A percentile compares a stretch with the other conserved stretches of the same genome.
phyloP scores from a whole-genome alignment of 30 jellyfish, hydroid and myxozoan species.

The Pelagia noctiluca region DNA sequence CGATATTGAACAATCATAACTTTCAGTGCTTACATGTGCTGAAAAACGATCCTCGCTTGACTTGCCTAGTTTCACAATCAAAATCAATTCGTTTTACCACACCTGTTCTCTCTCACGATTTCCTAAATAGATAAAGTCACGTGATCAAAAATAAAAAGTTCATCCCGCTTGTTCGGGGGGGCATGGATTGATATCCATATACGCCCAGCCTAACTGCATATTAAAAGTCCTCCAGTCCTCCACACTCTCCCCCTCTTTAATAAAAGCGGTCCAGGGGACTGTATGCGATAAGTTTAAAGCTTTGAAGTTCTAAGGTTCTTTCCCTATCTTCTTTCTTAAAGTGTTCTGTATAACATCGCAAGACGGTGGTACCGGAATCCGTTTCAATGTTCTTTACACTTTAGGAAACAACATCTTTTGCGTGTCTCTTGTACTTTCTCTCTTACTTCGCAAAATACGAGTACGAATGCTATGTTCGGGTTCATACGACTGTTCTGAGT shows the following conservation, averaged over 20 bases:
- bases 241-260: slow-evolving; percentile 2
- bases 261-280: slow-evolving; percentile 1
- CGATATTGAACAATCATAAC: too few species aligned
- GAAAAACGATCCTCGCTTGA: too few species aligned
- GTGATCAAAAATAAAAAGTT: too few species aligned
- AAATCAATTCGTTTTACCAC: too few species aligned
- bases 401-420: background rate
- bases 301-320: background rate
- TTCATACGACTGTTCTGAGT: background rate
- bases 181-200: too few species aligned
- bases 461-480: background rate
- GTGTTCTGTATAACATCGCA: background rate
- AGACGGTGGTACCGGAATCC: background rate
- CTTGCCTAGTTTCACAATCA: too few species aligned
- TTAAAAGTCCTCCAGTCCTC: too few species aligned
- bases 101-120: too few species aligned
- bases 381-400: background rate
- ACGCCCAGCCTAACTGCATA: too few species aligned
- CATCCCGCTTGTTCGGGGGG: too few species aligned
- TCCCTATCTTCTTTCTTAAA: background rate
- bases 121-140: too few species aligned
- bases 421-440: background rate
- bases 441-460: background rate
- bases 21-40: too few species aligned
- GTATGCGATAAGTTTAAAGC: background rate